These are phyloP conservation scores for Eustalomyia histrio DNA, from an alignment of 2,888 invertebrate species.

Conservation along the genomic window DNA sequence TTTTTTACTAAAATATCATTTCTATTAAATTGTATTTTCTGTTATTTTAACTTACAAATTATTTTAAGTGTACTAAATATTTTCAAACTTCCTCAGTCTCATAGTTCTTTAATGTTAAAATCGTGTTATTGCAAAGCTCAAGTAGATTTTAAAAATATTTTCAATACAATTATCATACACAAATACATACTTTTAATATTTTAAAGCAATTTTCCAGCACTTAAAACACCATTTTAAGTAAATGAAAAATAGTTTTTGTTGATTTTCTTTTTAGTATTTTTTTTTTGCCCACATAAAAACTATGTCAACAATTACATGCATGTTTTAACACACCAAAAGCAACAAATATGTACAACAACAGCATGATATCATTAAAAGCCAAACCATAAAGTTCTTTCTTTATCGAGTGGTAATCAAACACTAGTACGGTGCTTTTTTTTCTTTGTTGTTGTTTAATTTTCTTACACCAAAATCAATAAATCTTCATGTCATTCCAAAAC, in stretches of 20 bases:
- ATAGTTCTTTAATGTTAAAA: neutral
- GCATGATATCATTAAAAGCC: constrained; percentile 47
- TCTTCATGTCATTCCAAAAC: constrained; percentile 46
- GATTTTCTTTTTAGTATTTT: constrained; percentile 12
- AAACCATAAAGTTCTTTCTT: constrained; percentile 52
- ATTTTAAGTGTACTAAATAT: too few species aligned
- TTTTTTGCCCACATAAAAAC: constrained; percentile 54
- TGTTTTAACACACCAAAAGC: constrained; percentile 57
- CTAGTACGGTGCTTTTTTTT: constrained; percentile 13
- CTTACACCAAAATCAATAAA: constrained; percentile 57
- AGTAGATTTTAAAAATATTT: neutral
- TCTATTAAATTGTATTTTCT: too few species aligned
- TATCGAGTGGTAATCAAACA: constrained; percentile 17
- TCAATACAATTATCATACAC: constrained; percentile 31
- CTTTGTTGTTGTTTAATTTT: constrained; percentile 25
- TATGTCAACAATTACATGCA: constrained; percentile 65
- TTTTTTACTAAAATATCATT: too few species aligned
- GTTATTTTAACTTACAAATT: too few species aligned
- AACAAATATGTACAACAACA: neutral
- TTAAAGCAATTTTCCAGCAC: constrained; percentile 49
- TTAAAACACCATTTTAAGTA: constrained; percentile 37
- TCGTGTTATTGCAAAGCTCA: neutral
- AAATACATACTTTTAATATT: constrained; percentile 42
- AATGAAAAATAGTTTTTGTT: constrained; percentile 28
- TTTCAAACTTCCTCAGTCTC: too few species aligned